Evolutionary conservation across 2,113 vertebrate species (phyloP).

Genomic region (Anser cygnoides): DNA sequence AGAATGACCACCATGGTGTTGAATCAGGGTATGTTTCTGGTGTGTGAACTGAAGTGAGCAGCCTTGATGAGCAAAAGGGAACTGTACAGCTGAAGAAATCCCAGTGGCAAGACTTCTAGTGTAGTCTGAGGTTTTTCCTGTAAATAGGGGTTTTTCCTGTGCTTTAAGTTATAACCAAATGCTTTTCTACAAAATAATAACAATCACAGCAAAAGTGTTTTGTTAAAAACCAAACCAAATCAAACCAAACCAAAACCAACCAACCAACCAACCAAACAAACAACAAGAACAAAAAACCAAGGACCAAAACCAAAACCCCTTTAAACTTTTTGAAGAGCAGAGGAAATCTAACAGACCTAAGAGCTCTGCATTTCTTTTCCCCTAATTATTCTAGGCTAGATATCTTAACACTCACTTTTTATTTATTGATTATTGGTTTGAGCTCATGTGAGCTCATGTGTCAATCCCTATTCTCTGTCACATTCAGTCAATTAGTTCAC

Average conservation of each 20-base stretch:
- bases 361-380: not conserved
- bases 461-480: not conserved
- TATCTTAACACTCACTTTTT: not conserved
- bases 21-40: not conserved
- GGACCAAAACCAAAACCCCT: not conserved
- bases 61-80: not conserved
- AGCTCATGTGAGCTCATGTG: not conserved
- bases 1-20: not conserved
- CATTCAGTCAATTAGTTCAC: not conserved
- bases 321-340: conserved; percentile 34
- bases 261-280: too few species aligned
- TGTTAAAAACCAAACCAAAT: not conserved
- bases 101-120: not conserved
- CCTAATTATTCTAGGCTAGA: conserved; percentile 42
- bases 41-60: not conserved
- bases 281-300: not conserved
- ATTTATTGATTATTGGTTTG: conserved; percentile 26
- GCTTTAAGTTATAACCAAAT: conserved; percentile 46
- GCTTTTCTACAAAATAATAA: conserved; percentile 46
- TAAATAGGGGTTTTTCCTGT: conserved; percentile 9
- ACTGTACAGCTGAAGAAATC: not conserved
- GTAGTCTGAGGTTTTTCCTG: conserved; percentile 54
- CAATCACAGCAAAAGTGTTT: conserved; percentile 24
- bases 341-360: conserved; percentile 33
- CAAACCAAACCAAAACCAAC: too few species aligned